A percentile compares a stretch with the other conserved stretches of the same genome.
Evolutionary conservation across 2,113 vertebrate genomes (phyloP).

Genomic region (Plectropomus leopardus): DNA sequence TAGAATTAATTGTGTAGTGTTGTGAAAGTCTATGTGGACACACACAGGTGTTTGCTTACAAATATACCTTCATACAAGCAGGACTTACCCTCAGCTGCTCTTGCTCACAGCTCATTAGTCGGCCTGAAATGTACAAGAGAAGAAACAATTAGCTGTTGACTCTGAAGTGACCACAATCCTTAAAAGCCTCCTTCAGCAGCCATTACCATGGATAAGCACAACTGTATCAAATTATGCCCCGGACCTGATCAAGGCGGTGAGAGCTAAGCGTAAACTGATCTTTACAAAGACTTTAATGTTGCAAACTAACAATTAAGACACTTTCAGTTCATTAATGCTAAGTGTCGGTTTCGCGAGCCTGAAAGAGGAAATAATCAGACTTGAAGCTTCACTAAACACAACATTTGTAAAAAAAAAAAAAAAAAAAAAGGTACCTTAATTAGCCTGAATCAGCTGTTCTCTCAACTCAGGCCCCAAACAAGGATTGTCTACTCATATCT

Average conservation of each 20-base stretch:
- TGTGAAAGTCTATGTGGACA: not conserved
- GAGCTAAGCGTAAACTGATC: not conserved
- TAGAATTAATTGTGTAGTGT: not conserved
- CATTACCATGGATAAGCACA: not conserved
- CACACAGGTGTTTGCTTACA: not conserved
- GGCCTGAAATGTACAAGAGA: slow-evolving; percentile 86
- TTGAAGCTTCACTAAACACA: not conserved
- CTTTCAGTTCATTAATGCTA: not conserved
- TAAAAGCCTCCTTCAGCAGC: slow-evolving; percentile 5
- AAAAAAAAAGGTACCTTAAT: too few species aligned
- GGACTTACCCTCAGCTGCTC: slow-evolving; percentile 90
- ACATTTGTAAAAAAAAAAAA: too few species aligned
- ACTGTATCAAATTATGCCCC: not conserved
- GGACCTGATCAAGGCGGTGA: not conserved
- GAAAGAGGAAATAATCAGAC: not conserved
- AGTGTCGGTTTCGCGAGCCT: not conserved
- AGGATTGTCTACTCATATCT: too few species aligned
- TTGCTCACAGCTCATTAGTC: slow-evolving; percentile 92
- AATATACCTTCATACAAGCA: not conserved
- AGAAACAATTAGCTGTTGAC: slow-evolving; percentile 50
- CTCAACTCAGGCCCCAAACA: too few species aligned
- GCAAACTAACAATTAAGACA: not conserved
- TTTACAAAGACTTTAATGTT: not conserved
- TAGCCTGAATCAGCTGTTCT: too few species aligned
- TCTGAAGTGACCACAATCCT: not conserved